Conservation (phyloP, 2,797 vertebrate species). For the Gymnothorax reevesii region DNA sequence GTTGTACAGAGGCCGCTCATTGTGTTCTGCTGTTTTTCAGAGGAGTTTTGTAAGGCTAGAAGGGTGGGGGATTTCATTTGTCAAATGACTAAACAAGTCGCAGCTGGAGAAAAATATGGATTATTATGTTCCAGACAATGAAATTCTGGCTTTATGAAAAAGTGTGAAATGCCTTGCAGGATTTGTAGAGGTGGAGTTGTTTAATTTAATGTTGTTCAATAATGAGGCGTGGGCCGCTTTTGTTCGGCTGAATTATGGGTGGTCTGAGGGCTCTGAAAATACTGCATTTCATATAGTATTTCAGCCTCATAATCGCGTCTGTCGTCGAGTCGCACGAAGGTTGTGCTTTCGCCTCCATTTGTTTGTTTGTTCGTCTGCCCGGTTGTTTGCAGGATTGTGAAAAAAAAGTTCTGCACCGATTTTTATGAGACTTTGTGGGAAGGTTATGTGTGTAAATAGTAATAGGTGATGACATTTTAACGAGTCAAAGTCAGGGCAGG, state of each 20-base stretch:
- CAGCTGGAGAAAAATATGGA: background rate
- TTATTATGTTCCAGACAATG: constrained; percentile 29
- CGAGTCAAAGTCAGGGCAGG: too few species aligned
- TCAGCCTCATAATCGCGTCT: background rate
- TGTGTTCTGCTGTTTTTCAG: background rate
- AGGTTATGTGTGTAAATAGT: too few species aligned
- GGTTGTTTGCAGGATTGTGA: too few species aligned
- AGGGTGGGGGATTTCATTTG: background rate
- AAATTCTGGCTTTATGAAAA: background rate
- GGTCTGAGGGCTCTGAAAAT: background rate
- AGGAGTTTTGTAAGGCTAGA: background rate
- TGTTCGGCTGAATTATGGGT: background rate
- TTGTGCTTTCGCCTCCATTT: too few species aligned
- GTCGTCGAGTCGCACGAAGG: too few species aligned
- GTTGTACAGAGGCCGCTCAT: background rate
- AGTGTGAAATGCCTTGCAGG: background rate
- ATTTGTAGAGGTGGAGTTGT: background rate
- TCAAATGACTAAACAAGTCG: constrained; percentile 24
- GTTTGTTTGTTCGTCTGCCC: too few species aligned
- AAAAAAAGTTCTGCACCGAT: too few species aligned
- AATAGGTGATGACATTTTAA: too few species aligned
- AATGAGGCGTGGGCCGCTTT: constrained; percentile 14
- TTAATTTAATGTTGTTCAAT: constrained; percentile 11
- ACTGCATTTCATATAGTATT: background rate
- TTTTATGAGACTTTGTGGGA: too few species aligned